Evolutionary conservation across 2,888 invertebrate species (phyloP), one percentile per base, ranked within the genome.

Genomic region (Acrobasis repandana): DNA sequence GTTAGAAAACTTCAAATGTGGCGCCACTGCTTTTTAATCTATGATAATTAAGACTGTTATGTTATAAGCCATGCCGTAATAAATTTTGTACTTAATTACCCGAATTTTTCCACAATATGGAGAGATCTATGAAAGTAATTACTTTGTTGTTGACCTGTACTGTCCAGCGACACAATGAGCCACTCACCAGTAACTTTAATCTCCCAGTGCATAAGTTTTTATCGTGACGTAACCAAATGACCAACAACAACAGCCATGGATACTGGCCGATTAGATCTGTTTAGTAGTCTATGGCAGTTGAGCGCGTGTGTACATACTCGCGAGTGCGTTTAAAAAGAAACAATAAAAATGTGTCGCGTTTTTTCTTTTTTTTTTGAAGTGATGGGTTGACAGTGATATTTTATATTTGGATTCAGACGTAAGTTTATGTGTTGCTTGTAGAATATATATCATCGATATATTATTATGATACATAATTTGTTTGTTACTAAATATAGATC

Each of bases 191-290:
- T 14, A 0, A 5, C 1, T 43, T 43, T 43, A n/a, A 43, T 43
- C 43, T 43, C n/a, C 43, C n/a, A 43, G 1, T 54, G 54, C 14
- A 18, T 54, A 11, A 38, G 10, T 54, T 54, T 54, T 54, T 43
- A 38, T 54, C 38, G 54, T 54, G 54, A 38, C 54, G 54, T 38
- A 54, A 54, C 54, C 15, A 38, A 54, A 51, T 51, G 33, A 54
- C 54, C 38, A 11, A 14, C 54, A 15, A 52, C 38, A 16, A 38
- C 54, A 16, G 9, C 16, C 11, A 16, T 52, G 52, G 16, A 52
- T 52, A 36, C 36, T 16, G n/a, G 36, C 11, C 36, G 38, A 38
- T 54, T 54, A 38, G 38, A 20, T 54, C 43, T 54, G 18, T 20
- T 54, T 52, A 52, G 52, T 52, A 38, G 38, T 54, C 36, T 16